Base-by-base conservation (phyloP, 2,113 vertebrate species). In the Glaucomys volans region DNA sequence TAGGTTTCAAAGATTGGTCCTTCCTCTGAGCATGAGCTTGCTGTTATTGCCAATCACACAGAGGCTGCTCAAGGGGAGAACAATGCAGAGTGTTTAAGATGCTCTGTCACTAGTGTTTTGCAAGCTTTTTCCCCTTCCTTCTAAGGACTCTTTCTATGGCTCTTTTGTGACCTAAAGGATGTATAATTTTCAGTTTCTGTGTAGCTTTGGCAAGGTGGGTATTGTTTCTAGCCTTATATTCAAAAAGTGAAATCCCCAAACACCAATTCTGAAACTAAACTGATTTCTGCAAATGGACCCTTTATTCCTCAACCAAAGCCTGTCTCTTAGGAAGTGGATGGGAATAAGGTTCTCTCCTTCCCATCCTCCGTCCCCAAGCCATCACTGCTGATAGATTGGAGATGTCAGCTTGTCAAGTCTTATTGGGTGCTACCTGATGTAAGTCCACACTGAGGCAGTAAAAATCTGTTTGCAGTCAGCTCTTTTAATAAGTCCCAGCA, bases 381-480 rank as follows among this genome's bases (percentile, higher is more conserved):
- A 96, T 96, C 87, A 97, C 77, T 69, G 52, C 8, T 98, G 98
- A 98, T 13, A 3, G 96, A 98, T 98, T 50, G 40, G 95, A 98
- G 97, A 97, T 98, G 98, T 98, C 98, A 98, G 98, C 98, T 98
- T 98, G 98, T 98, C 98, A 98, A 95, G 83, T 98, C 91, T 98
- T 97, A 98, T 98, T 98, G 98, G 98, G 97, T 97, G 97, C 96
- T 97, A 95, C 97, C 98, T 98, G 98, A 98, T 88, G 91, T 97
- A 96, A 98, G 98, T 97, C 97, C 97, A 97, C 96, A 98, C 0
- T 8, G 50, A 97, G 97, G 97, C 98, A 98, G 96, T 97, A 95
- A 98, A 98, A 98, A 99, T 98, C 98, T 98, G 98, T 98, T 98
- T 98, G 98, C 98, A 98, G 97, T 98, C 98, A 98, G 97, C 95